phyloP scores from a whole-genome alignment of 2,797 vertebrate species.

The Mionectes olivaceus region DNA sequence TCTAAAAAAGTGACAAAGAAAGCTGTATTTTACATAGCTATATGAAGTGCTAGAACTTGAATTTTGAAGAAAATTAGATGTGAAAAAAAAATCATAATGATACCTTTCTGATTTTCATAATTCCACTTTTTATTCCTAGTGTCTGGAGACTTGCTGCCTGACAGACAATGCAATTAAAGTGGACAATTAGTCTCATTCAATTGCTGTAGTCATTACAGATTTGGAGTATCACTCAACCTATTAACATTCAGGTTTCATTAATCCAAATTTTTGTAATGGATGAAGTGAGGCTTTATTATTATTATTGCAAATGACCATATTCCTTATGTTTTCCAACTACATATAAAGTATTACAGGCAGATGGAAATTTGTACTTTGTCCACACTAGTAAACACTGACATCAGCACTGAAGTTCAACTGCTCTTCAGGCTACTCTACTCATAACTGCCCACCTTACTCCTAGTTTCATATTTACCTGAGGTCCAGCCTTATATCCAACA shows the following conservation, averaged over 20 bases:
- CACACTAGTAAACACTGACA: not conserved
- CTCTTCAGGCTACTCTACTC: not conserved
- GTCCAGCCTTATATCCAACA: no score
- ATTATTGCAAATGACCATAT: not conserved
- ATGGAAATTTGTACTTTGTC: not conserved
- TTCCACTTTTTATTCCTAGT: slow-evolving; percentile 3
- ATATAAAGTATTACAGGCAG: not conserved
- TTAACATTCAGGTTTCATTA: slow-evolving; percentile 34
- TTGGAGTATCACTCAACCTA: not conserved
- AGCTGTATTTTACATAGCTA: not conserved
- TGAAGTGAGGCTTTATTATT: slow-evolving; percentile 1
- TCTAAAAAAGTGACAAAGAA: not conserved
- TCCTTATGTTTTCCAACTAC: not conserved
- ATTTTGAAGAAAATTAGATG: not conserved
- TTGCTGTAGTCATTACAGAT: slow-evolving; percentile 3
- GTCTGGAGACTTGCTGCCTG: not conserved
- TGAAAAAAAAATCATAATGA: not conserved
- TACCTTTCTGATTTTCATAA: not conserved
- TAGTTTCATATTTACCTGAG: not conserved
- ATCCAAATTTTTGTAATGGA: slow-evolving; percentile 31
- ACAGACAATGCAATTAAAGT: not conserved
- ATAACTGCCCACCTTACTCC: not conserved
- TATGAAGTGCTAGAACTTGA: not conserved
- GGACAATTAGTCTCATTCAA: slow-evolving; percentile 14
- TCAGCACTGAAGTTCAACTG: not conserved